A percentile compares a stretch with the other conserved stretches of the same genome.
Evolutionary conservation across 2,113 vertebrate genomes (phyloP).

Genomic region (Charadrius vociferus): DNA sequence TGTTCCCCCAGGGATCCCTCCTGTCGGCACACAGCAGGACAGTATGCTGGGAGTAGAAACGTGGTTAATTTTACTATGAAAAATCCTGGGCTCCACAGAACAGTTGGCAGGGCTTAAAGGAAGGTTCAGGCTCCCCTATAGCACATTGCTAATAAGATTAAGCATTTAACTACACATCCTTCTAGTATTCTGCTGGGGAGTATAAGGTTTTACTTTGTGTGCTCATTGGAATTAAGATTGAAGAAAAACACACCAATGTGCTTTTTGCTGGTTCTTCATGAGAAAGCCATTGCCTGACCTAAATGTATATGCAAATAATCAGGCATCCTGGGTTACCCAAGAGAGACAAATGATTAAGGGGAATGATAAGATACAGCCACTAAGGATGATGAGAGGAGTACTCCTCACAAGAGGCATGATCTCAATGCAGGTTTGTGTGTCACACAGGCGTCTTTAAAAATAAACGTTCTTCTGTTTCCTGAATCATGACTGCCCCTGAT

Average conservation of each 20-base stretch:
- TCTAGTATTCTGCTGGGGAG: neutral
- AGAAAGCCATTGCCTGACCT: conserved; percentile 34
- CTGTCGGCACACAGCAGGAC: neutral
- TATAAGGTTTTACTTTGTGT: neutral
- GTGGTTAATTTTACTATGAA: conserved; percentile 37
- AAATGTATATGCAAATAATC: conserved; percentile 43
- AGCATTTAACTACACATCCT: conserved; percentile 2
- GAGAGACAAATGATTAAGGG: neutral
- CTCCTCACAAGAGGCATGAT: neutral
- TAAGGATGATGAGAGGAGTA: neutral
- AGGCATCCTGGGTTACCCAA: neutral
- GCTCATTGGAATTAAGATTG: neutral
- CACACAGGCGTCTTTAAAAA: conserved; percentile 10
- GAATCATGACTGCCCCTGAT: neutral
- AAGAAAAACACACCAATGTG: neutral
- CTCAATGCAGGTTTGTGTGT: conserved; percentile 37
- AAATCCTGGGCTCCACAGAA: neutral
- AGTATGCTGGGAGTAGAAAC: neutral
- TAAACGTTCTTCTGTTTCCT: neutral
- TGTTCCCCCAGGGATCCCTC: neutral
- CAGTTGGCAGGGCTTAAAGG: conserved; percentile 19
- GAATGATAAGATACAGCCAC: neutral
- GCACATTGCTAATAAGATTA: conserved; percentile 40
- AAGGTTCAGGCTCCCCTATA: conserved; percentile 25
- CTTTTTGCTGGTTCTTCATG: neutral